These are phyloP conservation scores for Ramphastos sulfuratus DNA, from an alignment of 2,113 vertebrate species.

Conservation along the genomic window DNA sequence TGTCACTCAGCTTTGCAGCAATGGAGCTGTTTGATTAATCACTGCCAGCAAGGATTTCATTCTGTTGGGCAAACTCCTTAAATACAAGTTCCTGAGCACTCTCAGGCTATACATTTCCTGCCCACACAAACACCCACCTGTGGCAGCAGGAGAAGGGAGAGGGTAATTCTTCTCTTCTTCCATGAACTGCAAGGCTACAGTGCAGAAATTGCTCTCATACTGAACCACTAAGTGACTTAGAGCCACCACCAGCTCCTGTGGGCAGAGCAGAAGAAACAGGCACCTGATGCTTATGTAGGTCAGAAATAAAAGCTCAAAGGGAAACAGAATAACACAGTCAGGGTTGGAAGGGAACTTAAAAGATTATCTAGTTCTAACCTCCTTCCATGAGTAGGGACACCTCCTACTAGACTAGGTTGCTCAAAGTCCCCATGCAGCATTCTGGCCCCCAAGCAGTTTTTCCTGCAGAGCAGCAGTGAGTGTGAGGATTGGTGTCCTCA, in stretches of 20 bases:
- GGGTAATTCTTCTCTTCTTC: conserved; percentile 98
- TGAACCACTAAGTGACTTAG: conserved; percentile 96
- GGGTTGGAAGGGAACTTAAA: background rate
- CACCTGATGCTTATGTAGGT: background rate
- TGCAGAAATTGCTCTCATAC: conserved; percentile 98
- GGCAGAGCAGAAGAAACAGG: background rate
- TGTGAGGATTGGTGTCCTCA: background rate
- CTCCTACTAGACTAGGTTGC: background rate
- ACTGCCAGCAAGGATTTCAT: background rate
- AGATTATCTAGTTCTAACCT: background rate
- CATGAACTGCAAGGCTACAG: conserved; percentile 96
- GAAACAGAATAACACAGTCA: background rate
- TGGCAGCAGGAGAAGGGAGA: conserved; percentile 85
- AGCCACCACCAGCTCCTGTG: conserved; percentile 95
- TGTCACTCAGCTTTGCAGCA: background rate
- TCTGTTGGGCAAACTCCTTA: background rate
- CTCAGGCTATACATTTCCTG: background rate
- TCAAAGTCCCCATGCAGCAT: background rate
- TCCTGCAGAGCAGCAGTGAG: background rate
- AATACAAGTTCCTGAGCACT: background rate
- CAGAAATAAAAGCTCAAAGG: background rate
- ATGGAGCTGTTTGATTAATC: background rate
- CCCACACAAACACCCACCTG: conserved; percentile 74
- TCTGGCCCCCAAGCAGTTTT: accelerated
- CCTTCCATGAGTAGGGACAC: too few relatives aligned